phyloP scores from a whole-genome alignment of 2,888 invertebrate species.

The Thera obeliscata region DNA sequence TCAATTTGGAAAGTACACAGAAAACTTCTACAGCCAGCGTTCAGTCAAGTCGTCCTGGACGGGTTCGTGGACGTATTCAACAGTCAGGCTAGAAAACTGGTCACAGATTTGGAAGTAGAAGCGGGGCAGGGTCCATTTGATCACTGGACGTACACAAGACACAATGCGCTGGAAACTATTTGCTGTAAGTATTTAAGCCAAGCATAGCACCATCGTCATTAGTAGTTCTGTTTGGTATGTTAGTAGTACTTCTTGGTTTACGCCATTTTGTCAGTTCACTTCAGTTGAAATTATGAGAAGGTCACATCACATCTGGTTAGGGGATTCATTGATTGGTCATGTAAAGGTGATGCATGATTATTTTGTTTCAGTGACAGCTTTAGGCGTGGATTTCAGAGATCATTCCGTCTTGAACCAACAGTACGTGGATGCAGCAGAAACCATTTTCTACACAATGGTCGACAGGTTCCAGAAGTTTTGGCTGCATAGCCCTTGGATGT shows the following conservation, averaged over 20 bases:
- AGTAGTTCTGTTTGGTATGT: no score
- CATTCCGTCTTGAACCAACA: slow-evolving; percentile 58
- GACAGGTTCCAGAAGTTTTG: slow-evolving; percentile 68
- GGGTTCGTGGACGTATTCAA: slow-evolving; percentile 63
- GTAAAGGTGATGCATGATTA: no score
- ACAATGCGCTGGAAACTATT: slow-evolving; percentile 69
- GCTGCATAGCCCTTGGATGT: slow-evolving; percentile 59
- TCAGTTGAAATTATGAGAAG: no score
- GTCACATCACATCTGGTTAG: no score
- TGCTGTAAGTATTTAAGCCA: slow-evolving; percentile 58
- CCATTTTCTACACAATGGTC: slow-evolving; percentile 61
- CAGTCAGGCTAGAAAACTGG: slow-evolving; percentile 57
- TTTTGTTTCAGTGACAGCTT: slow-evolving; percentile 59
- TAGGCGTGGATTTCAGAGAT: slow-evolving; percentile 68
- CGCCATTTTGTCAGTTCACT: no score
- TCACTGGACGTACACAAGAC: slow-evolving; percentile 64
- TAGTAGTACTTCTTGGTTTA: no score
- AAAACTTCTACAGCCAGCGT: slow-evolving; percentile 63
- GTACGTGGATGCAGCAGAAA: slow-evolving; percentile 65
- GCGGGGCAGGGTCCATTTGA: slow-evolving; percentile 63
- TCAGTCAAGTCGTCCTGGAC: slow-evolving; percentile 60
- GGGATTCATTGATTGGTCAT: no score
- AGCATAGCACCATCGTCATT: no score
- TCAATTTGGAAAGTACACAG: slow-evolving; percentile 65
- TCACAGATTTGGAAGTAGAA: slow-evolving; percentile 50